phyloP scores from a whole-genome alignment of 2,888 invertebrate genomes.

The Frankliniella intonsa region DNA sequence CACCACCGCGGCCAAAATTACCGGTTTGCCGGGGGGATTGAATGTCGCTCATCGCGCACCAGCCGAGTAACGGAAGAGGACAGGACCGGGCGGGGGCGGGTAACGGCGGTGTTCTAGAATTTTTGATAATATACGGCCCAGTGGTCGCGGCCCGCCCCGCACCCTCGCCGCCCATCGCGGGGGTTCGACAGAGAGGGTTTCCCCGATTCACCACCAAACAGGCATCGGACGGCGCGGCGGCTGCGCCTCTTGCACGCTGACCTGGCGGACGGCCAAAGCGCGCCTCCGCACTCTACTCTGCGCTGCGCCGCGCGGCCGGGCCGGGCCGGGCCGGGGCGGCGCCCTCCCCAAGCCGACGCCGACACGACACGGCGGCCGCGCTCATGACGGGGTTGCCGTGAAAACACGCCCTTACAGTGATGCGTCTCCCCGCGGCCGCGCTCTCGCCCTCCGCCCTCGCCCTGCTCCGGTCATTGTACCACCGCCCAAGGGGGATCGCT shows the following conservation, averaged over 20 bases:
- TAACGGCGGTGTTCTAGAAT: too few species aligned
- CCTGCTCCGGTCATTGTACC: background rate
- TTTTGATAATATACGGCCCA: too few species aligned
- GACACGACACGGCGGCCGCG: too few species aligned
- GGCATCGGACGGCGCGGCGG: background rate
- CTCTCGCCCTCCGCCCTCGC: too few species aligned
- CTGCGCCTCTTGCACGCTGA: background rate
- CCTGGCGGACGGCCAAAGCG: background rate
- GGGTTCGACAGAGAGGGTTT: background rate
- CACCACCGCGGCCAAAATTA: too few species aligned
- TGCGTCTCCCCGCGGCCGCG: too few species aligned
- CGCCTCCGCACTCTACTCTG: background rate
- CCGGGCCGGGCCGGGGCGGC: background rate
- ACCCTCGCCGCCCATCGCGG: background rate
- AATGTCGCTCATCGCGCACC: too few species aligned
- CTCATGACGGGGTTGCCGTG: background rate
- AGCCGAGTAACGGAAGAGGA: too few species aligned
- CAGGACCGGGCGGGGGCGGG: too few species aligned
- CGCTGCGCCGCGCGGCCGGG: background rate
- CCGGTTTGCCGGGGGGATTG: too few species aligned
- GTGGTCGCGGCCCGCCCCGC: background rate
- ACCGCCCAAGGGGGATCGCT: background rate
- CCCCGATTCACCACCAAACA: background rate
- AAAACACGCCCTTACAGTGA: background rate
- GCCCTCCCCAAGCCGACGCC: too few species aligned